These are phyloP conservation scores for Urosaurus nigricauda DNA, from an alignment of 2,797 vertebrate species.

Conservation along the genomic window DNA sequence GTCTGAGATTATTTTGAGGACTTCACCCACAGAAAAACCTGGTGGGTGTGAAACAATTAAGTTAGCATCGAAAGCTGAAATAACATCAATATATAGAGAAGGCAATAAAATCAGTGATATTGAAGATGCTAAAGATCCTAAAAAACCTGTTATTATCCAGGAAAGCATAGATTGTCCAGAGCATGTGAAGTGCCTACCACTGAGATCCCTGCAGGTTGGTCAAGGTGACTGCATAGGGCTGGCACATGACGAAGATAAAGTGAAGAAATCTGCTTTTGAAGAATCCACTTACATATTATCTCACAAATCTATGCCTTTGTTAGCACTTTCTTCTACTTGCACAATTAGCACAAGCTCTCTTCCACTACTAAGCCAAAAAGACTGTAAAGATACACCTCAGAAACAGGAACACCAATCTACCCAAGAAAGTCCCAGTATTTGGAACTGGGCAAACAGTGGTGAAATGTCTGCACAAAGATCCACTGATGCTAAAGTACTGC, in stretches of 20 bases:
- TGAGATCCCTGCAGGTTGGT: conserved; percentile 61
- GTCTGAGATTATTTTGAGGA: conserved; percentile 44
- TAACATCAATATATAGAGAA: conserved; percentile 54
- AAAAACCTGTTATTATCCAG: conserved; percentile 48
- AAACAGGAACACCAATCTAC: conserved; percentile 12
- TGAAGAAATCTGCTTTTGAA: conserved; percentile 56
- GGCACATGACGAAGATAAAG: conserved; percentile 46
- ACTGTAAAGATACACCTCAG: neutral
- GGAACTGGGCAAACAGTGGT: neutral
- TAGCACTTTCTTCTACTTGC: conserved; percentile 65
- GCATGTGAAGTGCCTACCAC: conserved; percentile 27
- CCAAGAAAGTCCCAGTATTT: conserved; percentile 55
- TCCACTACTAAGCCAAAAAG: rapidly evolving
- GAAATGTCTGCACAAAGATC: conserved; percentile 43
- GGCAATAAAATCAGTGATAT: conserved; percentile 60
- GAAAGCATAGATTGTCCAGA: conserved; percentile 39
- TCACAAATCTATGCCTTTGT: conserved; percentile 56
- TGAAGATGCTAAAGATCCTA: conserved; percentile 65
- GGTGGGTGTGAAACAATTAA: conserved; percentile 50
- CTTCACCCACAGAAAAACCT: conserved; percentile 54
- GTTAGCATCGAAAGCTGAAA: conserved; percentile 56
- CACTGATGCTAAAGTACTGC: conserved; percentile 50
- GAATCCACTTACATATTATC: conserved; percentile 59
- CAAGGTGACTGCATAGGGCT: conserved; percentile 46
- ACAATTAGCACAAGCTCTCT: conserved; percentile 30